Base-by-base conservation (phyloP, 2,797 vertebrate species). In the Tamandua tetradactyla region DNA sequence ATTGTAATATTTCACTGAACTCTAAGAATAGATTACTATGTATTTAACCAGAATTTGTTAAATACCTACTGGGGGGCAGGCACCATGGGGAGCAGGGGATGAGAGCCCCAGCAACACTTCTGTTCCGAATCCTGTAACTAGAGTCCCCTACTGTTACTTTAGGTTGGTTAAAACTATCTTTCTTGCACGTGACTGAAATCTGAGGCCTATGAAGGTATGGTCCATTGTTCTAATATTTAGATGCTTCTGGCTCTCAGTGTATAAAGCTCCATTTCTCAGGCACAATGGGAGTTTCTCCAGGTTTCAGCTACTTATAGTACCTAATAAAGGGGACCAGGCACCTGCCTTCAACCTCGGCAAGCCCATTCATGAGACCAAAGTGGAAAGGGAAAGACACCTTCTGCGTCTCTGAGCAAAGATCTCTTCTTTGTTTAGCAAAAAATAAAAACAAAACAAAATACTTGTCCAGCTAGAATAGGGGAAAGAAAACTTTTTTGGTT, bases 351-450 rank as follows among this genome's bases (percentile, higher is more conserved):
- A 2, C n/a, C 64, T 44, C 68, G 44, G 30, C 84, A 84, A 87
- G 61, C 37, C 59, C 66, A 87, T 4, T 40, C n/a, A 23, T n/a
- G 80, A 88, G 4, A 87, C 13, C 23, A 30, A 81, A 71, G 25
- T 20, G 79, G 27, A 11, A 69, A 72, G 18, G 55, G 35, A 83
- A 74, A 66, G 47, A 57, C 32, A 76, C 68, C n/a, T 92, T 62
- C 35, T 47, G 6, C 61, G 49, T 95, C 66, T 76, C n/a, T 69
- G 42, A 87, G 61, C 44, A 90, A 90, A 95, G 52, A 59, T 59
- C 23, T 83, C 40, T 55, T 69, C 61, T 59, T 37, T 76, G 20
- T 93, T 91, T 69, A 90, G n/a, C 59, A 87, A 87, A 74, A 52
- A 44, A n/a, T 11, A 69, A 80, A 9, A 89, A 30, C 1, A 64